Base-by-base conservation (phyloP, 2,888 invertebrate species). In the Sarcophaga carnaria region DNA sequence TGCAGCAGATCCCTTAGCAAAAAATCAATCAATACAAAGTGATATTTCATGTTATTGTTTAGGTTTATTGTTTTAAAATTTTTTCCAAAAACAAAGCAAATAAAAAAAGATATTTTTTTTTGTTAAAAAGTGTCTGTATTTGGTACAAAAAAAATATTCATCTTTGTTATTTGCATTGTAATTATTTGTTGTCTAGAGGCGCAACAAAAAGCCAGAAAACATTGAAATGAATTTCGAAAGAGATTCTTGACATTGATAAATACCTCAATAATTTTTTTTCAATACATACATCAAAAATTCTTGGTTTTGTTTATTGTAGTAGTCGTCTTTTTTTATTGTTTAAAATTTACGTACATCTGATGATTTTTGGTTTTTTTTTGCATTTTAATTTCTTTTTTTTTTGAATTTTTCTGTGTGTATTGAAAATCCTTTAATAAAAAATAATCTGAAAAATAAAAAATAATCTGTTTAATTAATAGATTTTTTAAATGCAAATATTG, bases 21-120 rank as follows among this genome's bases (percentile, higher is more conserved):
- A 14, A 76, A 84, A 66, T 75, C 59, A 72, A 80, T 80, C 77
- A 72, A 59, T 60, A 72, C 22, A 60, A 67, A 49, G 70, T 75
- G n/a, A 76, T 67, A 37, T 76, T 66, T 71, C 64, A 45, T 66
- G 70, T 67, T 47, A 25, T 62, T 66, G 54, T 66, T 17, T 37
- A 37, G 37, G 63, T 14, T 64, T 79, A 5, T 59, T 47, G 8
- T 59, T 77, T 54, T 77, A n/a, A 47, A 54, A 62, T 47, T 17
- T 27, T 66, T 79, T 25, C 17, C 62, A 78, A 49, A 25, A 22
- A 76, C n/a, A 45, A 45, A 66, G 11, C 59, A 60, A 4, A 63
- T 49, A 62, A 70, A 20, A 47, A 67, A 17, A 20, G 11, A 69
- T 72, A 54, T 66, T 59, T 59, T 20, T 22, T 62, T 78, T 67